phyloP scores from a whole-genome alignment of 2,888 invertebrate genomes.

The Auanema freiburgensis region DNA sequence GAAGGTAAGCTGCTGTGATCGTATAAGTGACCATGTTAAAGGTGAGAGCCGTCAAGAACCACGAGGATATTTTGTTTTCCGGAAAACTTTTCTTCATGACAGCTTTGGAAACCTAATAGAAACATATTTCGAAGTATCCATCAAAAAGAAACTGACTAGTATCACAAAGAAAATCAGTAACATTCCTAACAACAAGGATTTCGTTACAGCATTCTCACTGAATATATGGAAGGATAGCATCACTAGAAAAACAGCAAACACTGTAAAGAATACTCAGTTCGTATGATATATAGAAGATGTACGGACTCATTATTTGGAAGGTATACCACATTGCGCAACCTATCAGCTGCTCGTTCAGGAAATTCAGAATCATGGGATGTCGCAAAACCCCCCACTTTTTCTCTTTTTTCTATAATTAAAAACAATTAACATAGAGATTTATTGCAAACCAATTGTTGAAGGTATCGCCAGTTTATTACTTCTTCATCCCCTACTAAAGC shows the following conservation, averaged over 20 bases:
- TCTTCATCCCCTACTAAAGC: conserved; percentile 3
- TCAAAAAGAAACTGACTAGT: too few relatives aligned
- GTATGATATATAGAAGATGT: too few relatives aligned
- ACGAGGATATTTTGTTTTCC: conserved; percentile 39
- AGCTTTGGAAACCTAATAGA: conserved; percentile 54
- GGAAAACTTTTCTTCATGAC: conserved; percentile 46
- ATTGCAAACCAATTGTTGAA: conserved; percentile 27
- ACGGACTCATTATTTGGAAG: conserved; percentile 36
- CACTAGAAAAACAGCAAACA: conserved; percentile 57
- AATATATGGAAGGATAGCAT: conserved; percentile 59
- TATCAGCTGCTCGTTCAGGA: conserved; percentile 47
- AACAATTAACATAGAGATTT: conserved; percentile 4
- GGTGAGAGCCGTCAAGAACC: conserved; percentile 54
- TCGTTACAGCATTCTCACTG: conserved; percentile 20
- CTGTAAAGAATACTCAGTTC: conserved; percentile 27
- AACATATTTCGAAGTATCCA: too few relatives aligned
- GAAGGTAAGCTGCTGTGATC: conserved; percentile 55
- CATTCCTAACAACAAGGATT: neutral
- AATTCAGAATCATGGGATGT: conserved; percentile 60
- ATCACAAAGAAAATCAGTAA: conserved; percentile 5
- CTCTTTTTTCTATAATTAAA: conserved; percentile 29
- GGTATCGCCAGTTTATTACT: conserved; percentile 28
- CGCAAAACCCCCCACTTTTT: conserved; percentile 54
- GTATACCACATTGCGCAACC: conserved; percentile 55
- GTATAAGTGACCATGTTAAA: conserved; percentile 56